Conservation (phyloP, 2,113 vertebrate genomes). For the Catharus bicknelli region DNA sequence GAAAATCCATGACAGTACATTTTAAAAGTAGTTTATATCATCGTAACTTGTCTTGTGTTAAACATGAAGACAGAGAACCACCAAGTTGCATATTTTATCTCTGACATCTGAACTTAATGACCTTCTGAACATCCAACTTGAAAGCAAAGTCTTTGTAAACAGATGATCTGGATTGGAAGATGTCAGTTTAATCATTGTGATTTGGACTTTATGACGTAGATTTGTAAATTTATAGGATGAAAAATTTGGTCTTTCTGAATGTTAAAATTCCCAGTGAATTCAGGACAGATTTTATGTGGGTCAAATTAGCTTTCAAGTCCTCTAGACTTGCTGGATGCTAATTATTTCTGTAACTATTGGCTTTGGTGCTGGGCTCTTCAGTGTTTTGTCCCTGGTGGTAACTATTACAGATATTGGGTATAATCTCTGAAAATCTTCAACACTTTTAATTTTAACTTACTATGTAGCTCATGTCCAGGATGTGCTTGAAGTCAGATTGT, state of each 20-base stretch:
- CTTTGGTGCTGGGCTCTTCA: neutral
- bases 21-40: neutral
- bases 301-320: neutral
- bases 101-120: neutral
- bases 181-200: neutral
- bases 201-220: neutral
- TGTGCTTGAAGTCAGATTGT: neutral
- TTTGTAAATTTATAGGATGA: neutral
- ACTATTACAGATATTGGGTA: neutral
- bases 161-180: neutral
- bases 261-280: neutral
- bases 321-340: neutral
- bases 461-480: neutral
- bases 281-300: neutral
- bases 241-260: neutral
- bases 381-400: neutral
- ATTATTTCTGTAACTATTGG: neutral
- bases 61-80: neutral
- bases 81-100: neutral
- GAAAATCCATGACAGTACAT: neutral
- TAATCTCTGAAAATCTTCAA: neutral
- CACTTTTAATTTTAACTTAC: neutral
- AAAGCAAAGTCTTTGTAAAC: neutral
- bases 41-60: neutral
- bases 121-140: neutral